phyloP scores from a whole-genome alignment of 2,888 invertebrate genomes.

The Callosobruchus maculatus region DNA sequence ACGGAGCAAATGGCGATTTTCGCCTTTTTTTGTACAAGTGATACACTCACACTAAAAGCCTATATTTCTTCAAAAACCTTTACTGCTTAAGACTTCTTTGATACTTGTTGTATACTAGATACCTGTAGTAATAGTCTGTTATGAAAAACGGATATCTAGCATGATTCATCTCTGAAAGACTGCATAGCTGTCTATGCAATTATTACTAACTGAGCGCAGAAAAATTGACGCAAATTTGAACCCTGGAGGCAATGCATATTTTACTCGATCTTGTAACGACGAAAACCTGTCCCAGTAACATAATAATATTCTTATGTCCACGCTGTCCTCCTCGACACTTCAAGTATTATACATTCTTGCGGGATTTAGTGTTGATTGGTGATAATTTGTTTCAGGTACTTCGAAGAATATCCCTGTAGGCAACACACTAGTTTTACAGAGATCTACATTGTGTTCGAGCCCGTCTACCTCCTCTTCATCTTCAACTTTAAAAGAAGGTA shows the following conservation, averaged over 20 bases:
- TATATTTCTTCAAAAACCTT: too few species aligned
- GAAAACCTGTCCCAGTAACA: not conserved
- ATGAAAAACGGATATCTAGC: not conserved
- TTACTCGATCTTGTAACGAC: not conserved
- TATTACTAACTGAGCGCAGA: too few species aligned
- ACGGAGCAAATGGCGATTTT: too few species aligned
- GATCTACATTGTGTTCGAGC: slow-evolving; percentile 27
- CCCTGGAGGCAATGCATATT: not conserved
- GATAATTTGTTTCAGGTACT: slow-evolving; percentile 24
- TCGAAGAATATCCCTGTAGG: slow-evolving; percentile 19
- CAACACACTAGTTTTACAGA: slow-evolving; percentile 26
- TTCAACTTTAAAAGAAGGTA: slow-evolving; percentile 23
- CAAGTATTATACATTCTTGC: not conserved
- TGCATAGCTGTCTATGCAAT: not conserved
- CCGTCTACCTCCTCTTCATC: slow-evolving; percentile 29
- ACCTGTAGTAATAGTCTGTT: too few species aligned
- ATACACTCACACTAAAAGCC: too few species aligned
- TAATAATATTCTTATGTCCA: not conserved
- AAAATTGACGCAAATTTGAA: not conserved
- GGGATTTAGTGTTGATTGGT: not conserved
- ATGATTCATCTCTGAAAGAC: not conserved
- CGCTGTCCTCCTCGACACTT: not conserved
- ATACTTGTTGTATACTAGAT: too few species aligned
- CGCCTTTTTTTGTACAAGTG: too few species aligned
- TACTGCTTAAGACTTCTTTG: too few species aligned